Percentiles rank a stretch among this genome's conserved stretches.
phyloP scores from a whole-genome alignment of 2,888 invertebrate genomes.

The Caenorhabditis sp. region DNA sequence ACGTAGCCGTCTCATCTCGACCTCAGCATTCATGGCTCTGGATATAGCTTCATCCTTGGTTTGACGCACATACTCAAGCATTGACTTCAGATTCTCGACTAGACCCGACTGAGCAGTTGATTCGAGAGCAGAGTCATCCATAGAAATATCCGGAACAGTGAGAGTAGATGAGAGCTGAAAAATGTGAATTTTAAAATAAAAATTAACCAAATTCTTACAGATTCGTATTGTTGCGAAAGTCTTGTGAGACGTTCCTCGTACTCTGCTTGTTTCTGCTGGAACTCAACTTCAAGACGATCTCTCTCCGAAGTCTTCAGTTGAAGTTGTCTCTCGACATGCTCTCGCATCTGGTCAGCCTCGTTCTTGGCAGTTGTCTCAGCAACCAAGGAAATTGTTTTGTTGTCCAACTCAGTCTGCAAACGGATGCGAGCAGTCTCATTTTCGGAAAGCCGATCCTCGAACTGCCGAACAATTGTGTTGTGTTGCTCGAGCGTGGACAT shows the following conservation, averaged over 20 bases:
- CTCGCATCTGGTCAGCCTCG: slow-evolving; percentile 55
- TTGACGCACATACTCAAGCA: slow-evolving; percentile 62
- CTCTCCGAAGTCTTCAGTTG: slow-evolving; percentile 45
- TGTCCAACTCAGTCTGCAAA: slow-evolving; percentile 39
- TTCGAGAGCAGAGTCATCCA: slow-evolving; percentile 7
- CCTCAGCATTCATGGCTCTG: slow-evolving; percentile 70
- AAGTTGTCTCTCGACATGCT: slow-evolving; percentile 40
- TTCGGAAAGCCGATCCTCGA: slow-evolving; percentile 31
- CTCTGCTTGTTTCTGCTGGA: slow-evolving; percentile 34
- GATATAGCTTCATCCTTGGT: slow-evolving; percentile 63
- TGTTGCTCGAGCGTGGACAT: slow-evolving; percentile 27
- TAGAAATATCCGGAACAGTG: neutral
- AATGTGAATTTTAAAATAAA: too few species aligned
- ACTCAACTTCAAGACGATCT: slow-evolving; percentile 15
- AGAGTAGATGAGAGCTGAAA: slow-evolving; percentile 34
- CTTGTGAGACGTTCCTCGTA: slow-evolving; percentile 55
- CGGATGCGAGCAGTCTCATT: slow-evolving; percentile 13
- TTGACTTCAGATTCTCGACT: slow-evolving; percentile 40
- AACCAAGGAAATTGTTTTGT: slow-evolving; percentile 28
- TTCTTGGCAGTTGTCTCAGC: slow-evolving; percentile 53
- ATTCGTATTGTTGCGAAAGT: slow-evolving; percentile 57
- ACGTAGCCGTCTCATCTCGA: slow-evolving; percentile 65
- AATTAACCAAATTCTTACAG: too few species aligned
- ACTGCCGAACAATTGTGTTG: slow-evolving; percentile 30
- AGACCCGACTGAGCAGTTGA: neutral